Conservation (phyloP, 2,888 invertebrate genomes). For the Cataglyphis altisquamis region DNA sequence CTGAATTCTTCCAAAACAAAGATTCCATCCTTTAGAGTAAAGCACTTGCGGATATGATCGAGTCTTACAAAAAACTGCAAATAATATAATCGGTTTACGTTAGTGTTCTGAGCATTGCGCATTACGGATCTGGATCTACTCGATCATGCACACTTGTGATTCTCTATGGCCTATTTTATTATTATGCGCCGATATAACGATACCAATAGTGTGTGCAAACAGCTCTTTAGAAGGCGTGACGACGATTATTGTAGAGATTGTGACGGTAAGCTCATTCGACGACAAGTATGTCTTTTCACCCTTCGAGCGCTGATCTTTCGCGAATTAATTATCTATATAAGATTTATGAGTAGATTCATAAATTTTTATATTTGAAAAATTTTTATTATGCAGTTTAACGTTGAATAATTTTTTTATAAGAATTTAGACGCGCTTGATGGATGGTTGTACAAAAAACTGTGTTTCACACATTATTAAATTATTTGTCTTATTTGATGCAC, state of each 20-base stretch:
- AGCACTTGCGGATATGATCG: slow-evolving; percentile 99
- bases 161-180: slow-evolving; percentile 57
- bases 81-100: slow-evolving; percentile 80
- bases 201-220: slow-evolving; percentile 62
- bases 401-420: neutral
- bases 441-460: slow-evolving; percentile 1
- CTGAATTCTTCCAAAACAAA: slow-evolving; percentile 99
- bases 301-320: slow-evolving; percentile 24
- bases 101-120: slow-evolving; percentile 56
- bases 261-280: slow-evolving; percentile 52
- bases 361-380: neutral
- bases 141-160: slow-evolving; percentile 68
- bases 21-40: slow-evolving; percentile 99
- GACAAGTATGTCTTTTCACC: slow-evolving; percentile 21
- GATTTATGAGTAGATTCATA: neutral
- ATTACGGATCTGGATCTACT: slow-evolving; percentile 60
- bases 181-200: slow-evolving; percentile 55
- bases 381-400: neutral
- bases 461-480: neutral
- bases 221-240: slow-evolving; percentile 66
- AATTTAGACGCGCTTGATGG: slow-evolving; percentile 9
- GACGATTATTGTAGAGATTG: slow-evolving; percentile 35
- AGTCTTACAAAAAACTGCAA: slow-evolving; percentile 99
- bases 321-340: neutral
- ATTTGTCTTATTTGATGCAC: neutral